These are phyloP conservation scores for Eupelmus urozonus DNA, from an alignment of 2,888 invertebrate genomes.

Conservation along the genomic window DNA sequence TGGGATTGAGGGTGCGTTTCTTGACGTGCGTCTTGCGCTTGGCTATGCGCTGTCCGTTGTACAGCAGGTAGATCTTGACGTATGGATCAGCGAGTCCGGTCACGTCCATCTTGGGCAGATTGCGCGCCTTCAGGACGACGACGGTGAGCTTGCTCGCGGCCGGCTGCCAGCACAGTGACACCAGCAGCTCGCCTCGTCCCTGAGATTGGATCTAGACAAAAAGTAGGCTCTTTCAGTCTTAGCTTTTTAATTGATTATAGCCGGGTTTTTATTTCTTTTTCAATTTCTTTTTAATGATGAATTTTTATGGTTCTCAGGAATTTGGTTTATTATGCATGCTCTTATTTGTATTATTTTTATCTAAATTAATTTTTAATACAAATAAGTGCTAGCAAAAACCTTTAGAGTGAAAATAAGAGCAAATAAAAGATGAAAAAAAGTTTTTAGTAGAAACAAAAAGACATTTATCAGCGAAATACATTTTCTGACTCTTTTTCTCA, in stretches of 20 bases:
- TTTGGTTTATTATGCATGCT: too few species aligned
- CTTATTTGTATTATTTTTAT: too few species aligned
- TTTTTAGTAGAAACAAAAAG: neutral
- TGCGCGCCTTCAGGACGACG: slow-evolving; percentile 97
- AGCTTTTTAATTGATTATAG: too few species aligned
- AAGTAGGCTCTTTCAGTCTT: too few species aligned
- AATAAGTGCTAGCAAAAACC: too few species aligned
- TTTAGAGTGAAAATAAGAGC: neutral
- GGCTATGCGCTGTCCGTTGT: slow-evolving; percentile 97
- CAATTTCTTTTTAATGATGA: too few species aligned
- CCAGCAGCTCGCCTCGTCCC: slow-evolving; percentile 95
- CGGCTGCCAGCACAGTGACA: slow-evolving; percentile 98
- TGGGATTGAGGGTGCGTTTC: slow-evolving; percentile 97
- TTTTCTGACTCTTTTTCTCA: too few species aligned
- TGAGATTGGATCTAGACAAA: slow-evolving; percentile 91
- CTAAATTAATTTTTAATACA: too few species aligned
- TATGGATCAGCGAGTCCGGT: slow-evolving; percentile 98
- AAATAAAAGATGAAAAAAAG: neutral
- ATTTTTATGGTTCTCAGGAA: too few species aligned
- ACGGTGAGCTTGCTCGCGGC: slow-evolving; percentile 96
- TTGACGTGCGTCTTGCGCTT: slow-evolving; percentile 99
- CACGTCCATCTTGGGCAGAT: slow-evolving; percentile 98
- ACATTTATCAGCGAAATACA: too few species aligned
- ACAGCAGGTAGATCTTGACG: slow-evolving; percentile 97
- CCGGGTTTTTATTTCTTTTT: too few species aligned